Base-by-base conservation (phyloP, 2,888 invertebrate species). In the Rhamphomyia laevipes region DNA sequence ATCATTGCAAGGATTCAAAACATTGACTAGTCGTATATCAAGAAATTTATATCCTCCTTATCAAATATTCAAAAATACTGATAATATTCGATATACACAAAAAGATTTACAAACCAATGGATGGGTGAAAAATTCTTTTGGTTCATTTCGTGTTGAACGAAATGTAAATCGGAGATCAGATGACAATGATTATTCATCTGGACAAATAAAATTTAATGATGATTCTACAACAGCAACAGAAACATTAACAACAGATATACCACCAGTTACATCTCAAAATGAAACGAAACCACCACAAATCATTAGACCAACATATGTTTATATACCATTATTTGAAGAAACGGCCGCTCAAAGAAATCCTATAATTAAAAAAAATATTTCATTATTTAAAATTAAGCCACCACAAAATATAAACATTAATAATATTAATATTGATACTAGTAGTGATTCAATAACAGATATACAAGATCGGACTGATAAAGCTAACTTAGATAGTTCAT, bases 41-140 rank as follows among this genome's bases (percentile, higher is more conserved):
- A 61, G 68, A 4, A 71, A 71, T 55, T 60, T 71, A n/a, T 69
- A 66, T 51, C 66, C 68, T 6, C 70, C 70, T 3, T 63, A 64
- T 50, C 61, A 70, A 55, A 57, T 62, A 10, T 71, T 71, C 48
- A 65, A 64, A 4, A 67, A 64, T 53, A 57, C 63, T 5, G 70
- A 71, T 50, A 64, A 67, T 43, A 57, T 67, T 45, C 62, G 64
- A 42, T 68, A 63, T 48, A 61, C 63, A 30, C 64, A 67, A 51
- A 59, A 64, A 55, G 60, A 62, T 2, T 61, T 61, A 50, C 60
- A 65, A 43, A 55, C 57, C n/a, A 65, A 67, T 51, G 69, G 67
- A 47, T 63, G 58, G n/a, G 47, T 66, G 2, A 62, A 63, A 31
- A 65, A 64, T 44, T 63, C 66, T 13, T 66, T 70, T 52, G 68